phyloP scores from a whole-genome alignment of 1,140 invertebrate species.

The Diachasma alloeum region DNA sequence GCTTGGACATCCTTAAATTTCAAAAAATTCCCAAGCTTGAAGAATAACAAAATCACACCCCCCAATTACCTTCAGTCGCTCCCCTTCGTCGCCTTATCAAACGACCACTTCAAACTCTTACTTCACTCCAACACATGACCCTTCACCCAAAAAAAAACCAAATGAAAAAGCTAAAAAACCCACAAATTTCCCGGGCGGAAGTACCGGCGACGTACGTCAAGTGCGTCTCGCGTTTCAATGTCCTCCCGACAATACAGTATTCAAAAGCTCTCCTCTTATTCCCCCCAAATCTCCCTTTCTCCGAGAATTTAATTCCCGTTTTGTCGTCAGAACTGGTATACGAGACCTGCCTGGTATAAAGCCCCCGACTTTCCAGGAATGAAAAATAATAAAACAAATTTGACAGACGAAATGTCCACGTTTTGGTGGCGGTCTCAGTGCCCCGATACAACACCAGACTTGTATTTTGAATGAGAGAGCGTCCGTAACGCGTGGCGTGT shows the following conservation, averaged over 20 bases:
- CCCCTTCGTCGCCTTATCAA: not conserved
- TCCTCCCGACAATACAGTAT: not conserved
- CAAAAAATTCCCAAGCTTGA: not conserved
- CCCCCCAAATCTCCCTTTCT: too few relatives aligned
- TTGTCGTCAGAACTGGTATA: too few relatives aligned
- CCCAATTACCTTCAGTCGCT: not conserved
- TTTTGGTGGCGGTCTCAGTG: too few relatives aligned
- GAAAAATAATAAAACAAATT: not conserved
- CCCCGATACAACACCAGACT: not conserved
- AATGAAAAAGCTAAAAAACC: not conserved
- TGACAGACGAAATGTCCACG: not conserved
- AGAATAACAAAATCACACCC: too few relatives aligned
- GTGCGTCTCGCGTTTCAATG: conserved; percentile 2
- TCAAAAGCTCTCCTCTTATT: not conserved
- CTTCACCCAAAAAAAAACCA: not conserved
- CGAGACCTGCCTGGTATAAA: too few relatives aligned
- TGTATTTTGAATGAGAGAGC: not conserved
- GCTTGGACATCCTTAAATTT: too few relatives aligned
- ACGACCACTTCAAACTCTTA: not conserved
- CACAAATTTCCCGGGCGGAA: not conserved
- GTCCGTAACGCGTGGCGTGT: conserved; percentile 60
- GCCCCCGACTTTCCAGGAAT: too few relatives aligned
- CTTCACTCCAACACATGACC: not conserved
- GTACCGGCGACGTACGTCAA: not conserved
- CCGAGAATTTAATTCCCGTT: too few relatives aligned